A percentile compares a stretch with the other conserved stretches of the same genome.
These are phyloP conservation scores for Ormyrus labotus DNA, from an alignment of 2,888 invertebrate species.

Conservation along the genomic window DNA sequence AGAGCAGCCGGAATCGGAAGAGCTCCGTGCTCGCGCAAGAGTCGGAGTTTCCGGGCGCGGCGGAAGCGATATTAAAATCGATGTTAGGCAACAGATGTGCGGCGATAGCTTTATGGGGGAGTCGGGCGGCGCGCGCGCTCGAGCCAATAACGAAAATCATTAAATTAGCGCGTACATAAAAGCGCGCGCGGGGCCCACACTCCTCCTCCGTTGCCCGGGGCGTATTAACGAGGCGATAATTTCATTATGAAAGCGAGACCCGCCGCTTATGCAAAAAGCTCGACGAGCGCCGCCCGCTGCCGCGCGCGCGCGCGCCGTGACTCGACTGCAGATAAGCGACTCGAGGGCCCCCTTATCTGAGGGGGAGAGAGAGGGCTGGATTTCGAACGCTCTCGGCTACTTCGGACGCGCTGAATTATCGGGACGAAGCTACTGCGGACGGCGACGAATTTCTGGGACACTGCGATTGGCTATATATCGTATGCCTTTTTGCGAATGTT, in stretches of 20 bases:
- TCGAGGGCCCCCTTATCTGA: neutral
- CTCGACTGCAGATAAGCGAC: conserved; percentile 48
- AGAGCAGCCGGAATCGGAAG: neutral
- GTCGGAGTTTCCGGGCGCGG: neutral
- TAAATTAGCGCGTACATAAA: conserved; percentile 67
- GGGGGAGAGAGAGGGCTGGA: too few species aligned
- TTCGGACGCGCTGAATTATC: too few species aligned
- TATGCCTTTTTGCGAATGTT: too few species aligned
- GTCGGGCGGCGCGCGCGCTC: conserved; percentile 21
- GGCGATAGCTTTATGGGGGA: conserved; percentile 70
- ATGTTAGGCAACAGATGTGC: conserved; percentile 73
- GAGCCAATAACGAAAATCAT: conserved; percentile 74
- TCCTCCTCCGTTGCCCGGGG: conserved; percentile 58
- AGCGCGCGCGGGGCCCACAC: conserved; percentile 50
- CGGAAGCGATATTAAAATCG: conserved; percentile 71
- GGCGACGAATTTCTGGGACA: too few species aligned
- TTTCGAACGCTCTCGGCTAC: too few species aligned
- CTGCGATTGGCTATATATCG: too few species aligned
- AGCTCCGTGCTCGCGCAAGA: neutral
- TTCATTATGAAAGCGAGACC: conserved; percentile 65
- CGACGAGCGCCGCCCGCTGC: neutral
- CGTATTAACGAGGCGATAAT: conserved; percentile 71
- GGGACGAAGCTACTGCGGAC: too few species aligned
- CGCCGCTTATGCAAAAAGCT: conserved; percentile 56
- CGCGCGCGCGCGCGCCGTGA: conserved; percentile 29